Conservation (phyloP, 2,797 vertebrate genomes). For the Muscicapa comitata region DNA sequence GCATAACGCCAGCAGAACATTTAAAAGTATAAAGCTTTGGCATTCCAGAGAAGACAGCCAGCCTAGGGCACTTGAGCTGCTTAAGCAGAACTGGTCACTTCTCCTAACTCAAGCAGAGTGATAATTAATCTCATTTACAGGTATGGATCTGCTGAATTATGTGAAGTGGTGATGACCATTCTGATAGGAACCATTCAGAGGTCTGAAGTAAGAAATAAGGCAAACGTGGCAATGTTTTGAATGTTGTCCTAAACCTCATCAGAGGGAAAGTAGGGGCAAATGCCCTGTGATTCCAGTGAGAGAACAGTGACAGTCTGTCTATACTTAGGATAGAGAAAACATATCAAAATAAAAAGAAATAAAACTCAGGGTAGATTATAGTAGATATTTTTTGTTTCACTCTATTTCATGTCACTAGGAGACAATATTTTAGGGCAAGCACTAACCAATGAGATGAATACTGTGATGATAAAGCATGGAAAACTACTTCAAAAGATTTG, state of each 20-base stretch:
- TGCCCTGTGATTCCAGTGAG: background rate
- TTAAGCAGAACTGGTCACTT: background rate
- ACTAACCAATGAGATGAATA: background rate
- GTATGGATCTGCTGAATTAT: background rate
- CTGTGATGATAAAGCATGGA: background rate
- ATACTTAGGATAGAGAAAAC: background rate
- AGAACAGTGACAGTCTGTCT: background rate
- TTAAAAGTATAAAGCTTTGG: background rate
- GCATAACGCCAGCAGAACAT: background rate
- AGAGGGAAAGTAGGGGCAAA: background rate
- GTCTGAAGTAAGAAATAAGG: background rate
- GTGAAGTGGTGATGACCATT: background rate
- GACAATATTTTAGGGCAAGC: background rate
- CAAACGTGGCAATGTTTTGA: background rate
- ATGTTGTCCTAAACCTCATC: background rate
- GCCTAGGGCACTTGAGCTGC: rapidly evolving
- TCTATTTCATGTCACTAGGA: background rate
- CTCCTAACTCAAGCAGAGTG: background rate
- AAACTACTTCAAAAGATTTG: background rate
- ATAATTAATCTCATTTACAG: background rate
- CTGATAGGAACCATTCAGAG: background rate
- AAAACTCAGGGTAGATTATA: background rate
- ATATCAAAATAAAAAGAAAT: background rate
- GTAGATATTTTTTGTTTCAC: background rate
- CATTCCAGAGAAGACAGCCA: background rate